A percentile compares a stretch with the other conserved stretches of the same genome.
phyloP scores from a whole-genome alignment of 2,888 invertebrate species.

The Galerucella nymphaeae region DNA sequence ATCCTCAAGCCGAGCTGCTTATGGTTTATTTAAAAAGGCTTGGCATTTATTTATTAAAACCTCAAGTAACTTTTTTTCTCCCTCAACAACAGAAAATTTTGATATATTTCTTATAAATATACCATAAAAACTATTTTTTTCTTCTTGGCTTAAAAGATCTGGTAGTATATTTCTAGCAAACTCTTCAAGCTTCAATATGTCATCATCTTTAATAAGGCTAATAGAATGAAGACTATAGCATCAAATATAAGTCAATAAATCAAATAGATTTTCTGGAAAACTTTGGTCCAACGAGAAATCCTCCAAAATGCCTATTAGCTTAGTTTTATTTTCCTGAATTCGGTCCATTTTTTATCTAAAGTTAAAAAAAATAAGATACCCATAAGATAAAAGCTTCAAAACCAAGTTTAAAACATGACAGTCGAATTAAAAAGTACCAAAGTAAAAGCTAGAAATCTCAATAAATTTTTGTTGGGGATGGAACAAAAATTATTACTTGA shows the following conservation, averaged over 20 bases:
- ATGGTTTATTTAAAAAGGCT: slow-evolving; percentile 1
- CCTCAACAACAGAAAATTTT: slow-evolving; percentile 1
- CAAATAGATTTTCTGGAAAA: slow-evolving; percentile 6
- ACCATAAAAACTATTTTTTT: slow-evolving; percentile 17
- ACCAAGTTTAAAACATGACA: no score
- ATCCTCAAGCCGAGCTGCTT: neutral
- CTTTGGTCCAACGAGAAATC: neutral
- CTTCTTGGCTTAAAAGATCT: slow-evolving; percentile 6
- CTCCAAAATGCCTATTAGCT: neutral
- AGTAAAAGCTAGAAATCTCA: no score
- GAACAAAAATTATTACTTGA: no score
- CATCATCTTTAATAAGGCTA: slow-evolving; percentile 4
- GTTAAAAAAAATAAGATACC: neutral
- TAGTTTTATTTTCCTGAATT: slow-evolving; percentile 2
- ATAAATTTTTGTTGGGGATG: no score
- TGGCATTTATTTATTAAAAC: neutral
- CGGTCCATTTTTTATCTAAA: neutral
- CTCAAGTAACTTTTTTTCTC: neutral
- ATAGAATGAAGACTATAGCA: slow-evolving; percentile 11
- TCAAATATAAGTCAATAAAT: slow-evolving; percentile 5
- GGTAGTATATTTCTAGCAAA: slow-evolving; percentile 7
- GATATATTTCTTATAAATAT: no score
- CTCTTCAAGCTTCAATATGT: slow-evolving; percentile 7
- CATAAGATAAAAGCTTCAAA: no score
- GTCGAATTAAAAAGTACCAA: no score